Conservation (phyloP, 1,140 invertebrate genomes). For the Phortica variegata region DNA sequence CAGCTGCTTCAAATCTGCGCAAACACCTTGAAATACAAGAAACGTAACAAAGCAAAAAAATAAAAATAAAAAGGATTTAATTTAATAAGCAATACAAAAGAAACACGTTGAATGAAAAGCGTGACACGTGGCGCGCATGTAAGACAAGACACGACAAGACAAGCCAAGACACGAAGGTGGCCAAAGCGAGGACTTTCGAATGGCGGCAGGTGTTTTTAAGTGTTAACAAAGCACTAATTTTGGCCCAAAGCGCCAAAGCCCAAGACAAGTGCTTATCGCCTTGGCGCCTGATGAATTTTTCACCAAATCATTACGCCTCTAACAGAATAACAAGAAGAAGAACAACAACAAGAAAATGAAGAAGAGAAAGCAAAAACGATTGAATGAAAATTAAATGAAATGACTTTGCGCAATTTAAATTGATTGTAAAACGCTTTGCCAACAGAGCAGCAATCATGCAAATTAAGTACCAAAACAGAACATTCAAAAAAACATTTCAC, state of each 20-base stretch:
- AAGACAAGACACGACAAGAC: slow-evolving; percentile 26
- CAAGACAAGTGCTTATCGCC: too few species aligned
- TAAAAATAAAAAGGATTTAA: slow-evolving; percentile 20
- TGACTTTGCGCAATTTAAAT: slow-evolving; percentile 23
- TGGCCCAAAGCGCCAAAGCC: too few species aligned
- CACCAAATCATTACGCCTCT: too few species aligned
- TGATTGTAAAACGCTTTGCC: not conserved
- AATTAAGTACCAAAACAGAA: slow-evolving; percentile 38
- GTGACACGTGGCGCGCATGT: too few species aligned
- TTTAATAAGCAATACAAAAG: slow-evolving; percentile 49
- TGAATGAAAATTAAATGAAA: too few species aligned
- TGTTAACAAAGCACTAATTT: too few species aligned
- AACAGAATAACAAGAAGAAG: too few species aligned
- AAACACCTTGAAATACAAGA: slow-evolving; percentile 7
- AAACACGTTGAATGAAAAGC: too few species aligned
- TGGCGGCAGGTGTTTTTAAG: too few species aligned
- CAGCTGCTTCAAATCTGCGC: slow-evolving; percentile 5
- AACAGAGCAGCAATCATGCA: not conserved
- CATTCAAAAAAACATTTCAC: slow-evolving; percentile 2
- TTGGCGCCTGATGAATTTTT: too few species aligned
- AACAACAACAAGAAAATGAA: too few species aligned
- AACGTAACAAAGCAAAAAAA: slow-evolving; percentile 5
- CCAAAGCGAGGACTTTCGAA: not conserved
- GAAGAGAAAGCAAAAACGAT: too few species aligned
- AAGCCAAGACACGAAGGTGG: slow-evolving; percentile 25